phyloP scores from a whole-genome alignment of 2,888 invertebrate species.

The Masnerella sp. region DNA sequence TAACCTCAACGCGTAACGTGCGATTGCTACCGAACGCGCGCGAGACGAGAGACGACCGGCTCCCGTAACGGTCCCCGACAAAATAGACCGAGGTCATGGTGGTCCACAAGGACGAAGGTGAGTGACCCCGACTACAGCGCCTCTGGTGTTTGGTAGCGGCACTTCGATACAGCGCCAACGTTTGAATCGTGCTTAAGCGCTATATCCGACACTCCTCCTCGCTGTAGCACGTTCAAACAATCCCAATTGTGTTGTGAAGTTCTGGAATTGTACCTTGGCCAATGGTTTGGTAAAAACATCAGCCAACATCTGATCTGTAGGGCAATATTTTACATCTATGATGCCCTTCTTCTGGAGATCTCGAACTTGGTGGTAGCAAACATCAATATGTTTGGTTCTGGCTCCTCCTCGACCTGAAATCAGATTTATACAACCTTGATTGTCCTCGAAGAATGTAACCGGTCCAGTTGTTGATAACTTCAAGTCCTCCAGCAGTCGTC shows the following conservation, averaged over 20 bases:
- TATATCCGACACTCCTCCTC: constrained; percentile 34
- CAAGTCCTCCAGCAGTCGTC: constrained; percentile 10
- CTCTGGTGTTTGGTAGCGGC: no score
- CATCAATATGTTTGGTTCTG: constrained; percentile 36
- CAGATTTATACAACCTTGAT: constrained; percentile 25
- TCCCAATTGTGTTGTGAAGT: background rate
- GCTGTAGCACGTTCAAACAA: constrained; percentile 5
- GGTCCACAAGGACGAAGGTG: no score
- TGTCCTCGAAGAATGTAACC: constrained; percentile 12
- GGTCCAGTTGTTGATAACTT: background rate
- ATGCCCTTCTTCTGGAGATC: constrained; percentile 14
- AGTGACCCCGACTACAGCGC: no score
- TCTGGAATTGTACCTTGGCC: constrained; percentile 10
- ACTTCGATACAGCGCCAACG: no score
- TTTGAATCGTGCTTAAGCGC: no score
- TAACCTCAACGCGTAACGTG: background rate
- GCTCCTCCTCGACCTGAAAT: constrained; percentile 14
- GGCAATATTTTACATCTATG: constrained; percentile 18
- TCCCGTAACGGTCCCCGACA: no score
- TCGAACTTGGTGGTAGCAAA: constrained; percentile 16
- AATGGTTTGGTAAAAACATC: constrained; percentile 33
- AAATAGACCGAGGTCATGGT: no score
- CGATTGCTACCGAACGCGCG: no score
- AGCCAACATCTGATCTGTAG: constrained; percentile 22
- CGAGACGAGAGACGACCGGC: no score